Evolutionary conservation across 2,797 vertebrate genomes (phyloP).

Genomic region (Apodemus agrarius): DNA sequence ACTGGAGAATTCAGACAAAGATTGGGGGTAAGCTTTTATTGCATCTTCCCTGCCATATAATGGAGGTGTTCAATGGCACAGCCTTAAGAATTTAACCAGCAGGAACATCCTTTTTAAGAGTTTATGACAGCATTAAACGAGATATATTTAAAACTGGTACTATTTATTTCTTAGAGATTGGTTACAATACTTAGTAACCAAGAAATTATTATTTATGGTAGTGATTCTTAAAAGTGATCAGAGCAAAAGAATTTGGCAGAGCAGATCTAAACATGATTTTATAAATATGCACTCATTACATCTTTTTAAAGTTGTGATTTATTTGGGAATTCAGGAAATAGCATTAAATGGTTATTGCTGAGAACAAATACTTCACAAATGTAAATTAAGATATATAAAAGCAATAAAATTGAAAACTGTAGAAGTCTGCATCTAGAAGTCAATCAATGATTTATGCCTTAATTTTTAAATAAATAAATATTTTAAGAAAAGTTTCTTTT

Average conservation of each 20-base stretch:
- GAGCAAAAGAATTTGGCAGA: too few relatives aligned
- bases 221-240: too few relatives aligned
- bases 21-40: not conserved
- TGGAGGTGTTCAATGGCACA: not conserved
- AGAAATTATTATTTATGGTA: not conserved
- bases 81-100: slow-evolving; percentile 42
- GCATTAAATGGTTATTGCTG: not conserved
- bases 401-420: slow-evolving; percentile 32
- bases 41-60: slow-evolving; percentile 50
- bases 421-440: not conserved
- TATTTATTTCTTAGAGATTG: not conserved
- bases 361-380: slow-evolving; percentile 46
- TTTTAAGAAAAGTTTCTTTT: too few relatives aligned
- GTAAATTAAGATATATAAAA: slow-evolving; percentile 22
- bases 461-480: not conserved
- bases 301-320: slow-evolving; percentile 30
- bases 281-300: slow-evolving; percentile 1
- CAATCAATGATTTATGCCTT: slow-evolving; percentile 7
- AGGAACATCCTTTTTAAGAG: not conserved
- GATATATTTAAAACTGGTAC: not conserved
- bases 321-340: slow-evolving; percentile 46
- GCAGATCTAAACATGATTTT: too few relatives aligned
- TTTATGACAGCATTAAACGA: not conserved
- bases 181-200: not conserved
- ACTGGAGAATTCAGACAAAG: slow-evolving; percentile 64